Evolutionary conservation across 2,888 invertebrate genomes (phyloP), one percentile per base, ranked within the genome.

Genomic region (Ischnura elegans): DNA sequence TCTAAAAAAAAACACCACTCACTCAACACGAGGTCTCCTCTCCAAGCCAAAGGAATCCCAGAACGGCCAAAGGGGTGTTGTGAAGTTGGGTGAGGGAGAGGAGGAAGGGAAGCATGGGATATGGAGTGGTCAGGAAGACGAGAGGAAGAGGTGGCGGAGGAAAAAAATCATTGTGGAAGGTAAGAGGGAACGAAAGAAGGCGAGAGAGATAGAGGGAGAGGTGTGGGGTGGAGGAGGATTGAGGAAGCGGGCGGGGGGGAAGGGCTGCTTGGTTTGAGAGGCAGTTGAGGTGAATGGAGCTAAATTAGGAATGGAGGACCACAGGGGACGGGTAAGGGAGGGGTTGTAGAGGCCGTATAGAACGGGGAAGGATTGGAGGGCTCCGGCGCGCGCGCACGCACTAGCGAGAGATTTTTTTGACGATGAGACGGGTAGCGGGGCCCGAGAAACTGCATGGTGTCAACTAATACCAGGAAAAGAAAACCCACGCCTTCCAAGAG

Each of bases 251-350:
- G 86, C 25, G 86, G 13, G n/a, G 45, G 21, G 86, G n/a, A 86
- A 46, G 42, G 45, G 19, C 21, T 19, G 25, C 0, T 13, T 6
- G 43, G 36, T 36, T 29, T n/a, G 76, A 76, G 76, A 76, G 76
- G 76, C 76, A 76, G 36, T 76, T 76, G 76, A 76, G 76, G 76
- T 76, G 76, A 76, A 76, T 76, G 76, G 76, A 76, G 76, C 76
- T 76, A 76, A 76, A 76, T 76, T 76, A 29, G 76, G 76, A 76
- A 76, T 76, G 76, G 76, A 76, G 76, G 76, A 76, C 76, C 76
- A 8, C 29, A 36, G 76, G 10, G 76, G 16, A 8, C 13, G 76
- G n/a, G 61, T 0, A 36, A 36, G 76, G 61, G 61, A n/a, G n/a
- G 61, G n/a, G n/a, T n/a, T n/a, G n/a, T n/a, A n/a, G 61, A 0